A percentile compares a stretch with the other conserved stretches of the same genome.
These are phyloP conservation scores for Druon quercuslanigerum DNA, from an alignment of 1,140 invertebrate genomes.

Conservation along the genomic window DNA sequence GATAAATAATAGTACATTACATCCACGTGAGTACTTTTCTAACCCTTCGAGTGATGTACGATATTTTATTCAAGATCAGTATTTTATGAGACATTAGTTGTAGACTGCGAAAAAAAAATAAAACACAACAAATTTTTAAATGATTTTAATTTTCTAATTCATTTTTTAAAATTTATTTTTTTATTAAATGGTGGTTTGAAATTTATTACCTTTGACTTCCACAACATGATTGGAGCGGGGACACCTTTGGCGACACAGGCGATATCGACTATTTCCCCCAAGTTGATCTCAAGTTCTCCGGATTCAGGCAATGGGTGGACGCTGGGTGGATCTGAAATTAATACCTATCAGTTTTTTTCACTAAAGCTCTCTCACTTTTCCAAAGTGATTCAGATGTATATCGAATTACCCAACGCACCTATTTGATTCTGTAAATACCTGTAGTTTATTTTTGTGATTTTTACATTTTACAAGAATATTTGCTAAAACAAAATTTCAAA, in stretches of 20 bases:
- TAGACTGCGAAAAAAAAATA: too few species aligned
- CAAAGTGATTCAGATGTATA: slow-evolving; percentile 20
- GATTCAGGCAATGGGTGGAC: slow-evolving; percentile 80
- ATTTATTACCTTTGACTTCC: slow-evolving; percentile 79
- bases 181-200: too few species aligned
- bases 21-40: too few species aligned
- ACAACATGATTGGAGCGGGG: slow-evolving; percentile 81
- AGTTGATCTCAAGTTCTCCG: slow-evolving; percentile 82
- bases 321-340: slow-evolving; percentile 79
- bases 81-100: too few species aligned
- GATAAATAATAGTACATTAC: too few species aligned
- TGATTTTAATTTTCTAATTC: too few species aligned
- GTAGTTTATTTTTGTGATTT: background rate
- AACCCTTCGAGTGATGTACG: too few species aligned
- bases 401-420: background rate
- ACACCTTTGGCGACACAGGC: slow-evolving; percentile 81
- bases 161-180: too few species aligned
- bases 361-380: slow-evolving; percentile 20
- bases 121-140: too few species aligned
- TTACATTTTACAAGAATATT: too few species aligned
- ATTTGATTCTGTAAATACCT: background rate
- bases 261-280: slow-evolving; percentile 83
- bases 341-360: slow-evolving; percentile 33
- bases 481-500: too few species aligned
- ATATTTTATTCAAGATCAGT: too few species aligned